Conservation (phyloP, 1,140 invertebrate genomes). For the Diorhabda carinulata region DNA sequence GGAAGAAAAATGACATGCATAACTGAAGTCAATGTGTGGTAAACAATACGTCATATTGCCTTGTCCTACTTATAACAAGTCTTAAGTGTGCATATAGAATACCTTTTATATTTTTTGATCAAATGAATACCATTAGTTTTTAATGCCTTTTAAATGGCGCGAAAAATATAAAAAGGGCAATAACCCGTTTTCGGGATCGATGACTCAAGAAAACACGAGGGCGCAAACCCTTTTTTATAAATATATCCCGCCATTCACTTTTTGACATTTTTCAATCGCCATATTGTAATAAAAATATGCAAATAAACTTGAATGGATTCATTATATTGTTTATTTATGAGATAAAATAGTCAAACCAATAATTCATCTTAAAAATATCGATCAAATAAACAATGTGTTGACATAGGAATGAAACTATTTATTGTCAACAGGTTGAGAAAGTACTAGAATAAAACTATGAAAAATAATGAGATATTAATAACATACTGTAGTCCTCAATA, state of each 20-base stretch:
- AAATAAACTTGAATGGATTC: background rate
- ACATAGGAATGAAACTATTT: background rate
- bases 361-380: background rate
- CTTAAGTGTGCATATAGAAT: background rate
- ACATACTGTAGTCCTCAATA: no score
- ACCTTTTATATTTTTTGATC: background rate
- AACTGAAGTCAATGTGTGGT: background rate
- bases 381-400: background rate
- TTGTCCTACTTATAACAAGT: slow-evolving; percentile 12
- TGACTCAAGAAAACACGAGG: background rate
- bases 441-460: background rate
- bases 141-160: slow-evolving; percentile 6
- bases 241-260: background rate
- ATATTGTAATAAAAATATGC: background rate
- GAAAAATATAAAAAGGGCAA: slow-evolving; percentile 7
- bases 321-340: background rate
- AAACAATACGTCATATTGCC: slow-evolving; percentile 9
- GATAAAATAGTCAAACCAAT: slow-evolving; percentile 2
- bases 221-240: slow-evolving; percentile 4
- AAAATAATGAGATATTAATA: background rate
- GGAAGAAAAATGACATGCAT: background rate
- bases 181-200: slow-evolving; percentile 9
- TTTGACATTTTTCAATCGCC: background rate
- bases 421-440: background rate
- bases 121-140: background rate